Evolutionary conservation across 2,888 invertebrate species (phyloP).

Genomic region (Brachylomia viminalis): DNA sequence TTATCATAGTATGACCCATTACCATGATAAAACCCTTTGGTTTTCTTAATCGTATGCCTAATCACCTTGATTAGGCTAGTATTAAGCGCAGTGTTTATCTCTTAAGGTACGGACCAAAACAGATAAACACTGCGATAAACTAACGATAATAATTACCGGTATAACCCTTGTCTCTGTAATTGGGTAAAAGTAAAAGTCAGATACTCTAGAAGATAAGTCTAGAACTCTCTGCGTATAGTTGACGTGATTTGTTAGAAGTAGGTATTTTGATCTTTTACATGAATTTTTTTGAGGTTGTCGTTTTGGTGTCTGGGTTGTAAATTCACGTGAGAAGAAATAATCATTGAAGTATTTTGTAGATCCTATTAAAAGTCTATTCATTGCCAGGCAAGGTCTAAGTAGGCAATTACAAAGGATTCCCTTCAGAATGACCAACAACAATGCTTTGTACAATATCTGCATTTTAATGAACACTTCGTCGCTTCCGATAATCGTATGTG

Average conservation of each 20-base stretch:
- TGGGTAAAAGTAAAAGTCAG: background rate
- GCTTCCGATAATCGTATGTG: conserved; percentile 27
- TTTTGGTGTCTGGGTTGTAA: background rate
- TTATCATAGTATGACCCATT: conserved; percentile 14
- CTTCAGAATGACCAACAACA: conserved; percentile 43
- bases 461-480: conserved; percentile 51
- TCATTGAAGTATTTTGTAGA: background rate
- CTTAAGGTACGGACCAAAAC: background rate
- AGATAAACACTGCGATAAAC: no score
- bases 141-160: background rate
- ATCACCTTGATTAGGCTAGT: background rate
- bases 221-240: background rate
- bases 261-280: background rate
- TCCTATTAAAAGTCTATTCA: background rate
- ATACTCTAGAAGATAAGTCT: no score
- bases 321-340: background rate
- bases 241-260: background rate
- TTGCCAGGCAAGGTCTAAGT: conserved; percentile 17
- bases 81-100: background rate
- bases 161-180: background rate
- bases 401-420: conserved; percentile 27
- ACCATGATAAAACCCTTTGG: background rate
- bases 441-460: conserved; percentile 42
- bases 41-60: conserved; percentile 9
- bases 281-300: background rate